Evolutionary conservation across 2,797 vertebrate genomes (phyloP).

Genomic region (Neoniphon sammara): DNA sequence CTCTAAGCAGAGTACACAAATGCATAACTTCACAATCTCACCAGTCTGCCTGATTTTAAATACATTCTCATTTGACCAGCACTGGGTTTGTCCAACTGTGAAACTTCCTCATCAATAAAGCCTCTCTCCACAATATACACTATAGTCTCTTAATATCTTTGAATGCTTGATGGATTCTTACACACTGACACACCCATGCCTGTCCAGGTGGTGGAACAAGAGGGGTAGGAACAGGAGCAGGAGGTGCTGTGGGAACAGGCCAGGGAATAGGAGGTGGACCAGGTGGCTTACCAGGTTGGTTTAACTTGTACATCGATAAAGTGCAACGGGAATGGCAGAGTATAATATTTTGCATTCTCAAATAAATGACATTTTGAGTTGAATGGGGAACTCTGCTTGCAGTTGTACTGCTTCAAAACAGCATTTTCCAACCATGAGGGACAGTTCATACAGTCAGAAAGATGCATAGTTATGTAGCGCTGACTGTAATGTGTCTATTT

Average conservation of each 20-base stretch:
- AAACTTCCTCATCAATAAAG: background rate
- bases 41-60: background rate
- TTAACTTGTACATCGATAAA: background rate
- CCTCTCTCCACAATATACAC: background rate
- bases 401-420: background rate
- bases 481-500: conserved; percentile 47
- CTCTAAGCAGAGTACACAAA: background rate
- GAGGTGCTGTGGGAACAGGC: conserved; percentile 53
- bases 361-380: conserved; percentile 8
- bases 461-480: background rate
- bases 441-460: background rate
- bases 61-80: background rate
- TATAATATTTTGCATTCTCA: conserved; percentile 3
- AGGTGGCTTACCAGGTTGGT: conserved; percentile 62
- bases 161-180: background rate
- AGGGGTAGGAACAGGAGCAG: conserved; percentile 52
- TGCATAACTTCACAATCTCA: background rate
- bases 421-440: background rate
- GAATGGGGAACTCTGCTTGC: background rate
- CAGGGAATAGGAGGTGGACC: conserved; percentile 57
- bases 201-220: conserved; percentile 55
- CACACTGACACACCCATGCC: conserved; percentile 9
- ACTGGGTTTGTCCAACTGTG: background rate
- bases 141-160: background rate
- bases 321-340: background rate